A percentile compares a stretch with the other conserved stretches of the same genome.
Evolutionary conservation across 2,888 invertebrate genomes (phyloP).

Genomic region (Drosophila cognata): DNA sequence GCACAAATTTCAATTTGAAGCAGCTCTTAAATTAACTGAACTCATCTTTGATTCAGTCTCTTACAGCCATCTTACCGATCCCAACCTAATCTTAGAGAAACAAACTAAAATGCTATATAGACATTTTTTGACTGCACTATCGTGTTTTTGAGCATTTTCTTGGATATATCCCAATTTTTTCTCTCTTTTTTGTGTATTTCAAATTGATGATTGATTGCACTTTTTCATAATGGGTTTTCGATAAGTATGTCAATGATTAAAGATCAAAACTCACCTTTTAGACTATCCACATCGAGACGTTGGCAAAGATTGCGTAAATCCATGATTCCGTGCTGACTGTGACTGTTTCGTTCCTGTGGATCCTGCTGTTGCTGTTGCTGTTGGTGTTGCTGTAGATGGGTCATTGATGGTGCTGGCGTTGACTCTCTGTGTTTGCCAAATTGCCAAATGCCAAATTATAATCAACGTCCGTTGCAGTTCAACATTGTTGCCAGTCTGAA

Average conservation of each 20-base stretch:
- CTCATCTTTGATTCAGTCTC: not conserved
- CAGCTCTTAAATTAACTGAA: not conserved
- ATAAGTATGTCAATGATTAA: not conserved
- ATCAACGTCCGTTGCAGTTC: constrained; percentile 67
- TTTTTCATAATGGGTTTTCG: not conserved
- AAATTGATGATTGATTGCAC: not conserved
- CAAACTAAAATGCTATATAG: not conserved
- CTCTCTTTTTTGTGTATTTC: not conserved
- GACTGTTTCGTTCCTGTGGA: constrained; percentile 4
- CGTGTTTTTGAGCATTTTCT: not conserved
- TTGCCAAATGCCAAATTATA: constrained; percentile 11
- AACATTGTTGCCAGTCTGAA: constrained; percentile 65
- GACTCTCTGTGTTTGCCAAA: not conserved
- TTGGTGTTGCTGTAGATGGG: constrained; percentile 23
- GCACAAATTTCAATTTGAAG: not conserved
- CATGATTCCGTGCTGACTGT: constrained; percentile 57
- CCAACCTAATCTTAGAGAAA: not conserved
- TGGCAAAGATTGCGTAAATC: constrained; percentile 83
- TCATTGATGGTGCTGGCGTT: constrained; percentile 12
- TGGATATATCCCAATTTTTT: not conserved
- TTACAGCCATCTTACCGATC: not conserved
- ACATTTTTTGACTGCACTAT: not conserved
- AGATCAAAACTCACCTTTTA: constrained; percentile 69
- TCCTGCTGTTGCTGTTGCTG: constrained; percentile 16
- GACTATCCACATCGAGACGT: constrained; percentile 80